phyloP scores from a whole-genome alignment of 2,888 invertebrate species.

The Didymodactylos carnosus region DNA sequence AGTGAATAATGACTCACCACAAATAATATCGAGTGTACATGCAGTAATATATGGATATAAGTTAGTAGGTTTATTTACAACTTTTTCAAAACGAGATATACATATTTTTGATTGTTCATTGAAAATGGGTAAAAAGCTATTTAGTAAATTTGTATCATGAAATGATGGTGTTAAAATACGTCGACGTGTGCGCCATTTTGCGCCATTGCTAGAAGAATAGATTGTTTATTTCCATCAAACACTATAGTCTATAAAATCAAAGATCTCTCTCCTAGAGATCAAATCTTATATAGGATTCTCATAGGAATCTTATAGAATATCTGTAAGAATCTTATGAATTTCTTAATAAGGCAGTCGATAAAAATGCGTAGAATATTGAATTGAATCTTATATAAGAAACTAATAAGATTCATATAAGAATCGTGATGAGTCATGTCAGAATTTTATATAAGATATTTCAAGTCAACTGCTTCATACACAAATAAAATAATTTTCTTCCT shows the following conservation, averaged over 20 bases:
- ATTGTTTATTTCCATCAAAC: too few species aligned
- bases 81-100: too few species aligned
- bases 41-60: not conserved
- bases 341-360: too few species aligned
- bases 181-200: slow-evolving; percentile 49
- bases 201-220: slow-evolving; percentile 34
- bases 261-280: slow-evolving; percentile 38
- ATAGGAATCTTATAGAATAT: too few species aligned
- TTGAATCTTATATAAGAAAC: slow-evolving; percentile 30
- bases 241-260: slow-evolving; percentile 36
- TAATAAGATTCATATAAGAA: too few species aligned
- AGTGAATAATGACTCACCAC: not conserved
- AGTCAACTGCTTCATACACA: too few species aligned
- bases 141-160: slow-evolving; percentile 34
- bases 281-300: too few species aligned
- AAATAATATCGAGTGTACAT: not conserved
- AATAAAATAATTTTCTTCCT: too few species aligned
- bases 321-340: too few species aligned
- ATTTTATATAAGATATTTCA: too few species aligned
- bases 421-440: too few species aligned
- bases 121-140: slow-evolving; percentile 30
- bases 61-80: too few species aligned
- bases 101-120: slow-evolving; percentile 5
- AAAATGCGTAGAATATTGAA: slow-evolving; percentile 34
- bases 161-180: slow-evolving; percentile 56